A percentile compares a stretch with the other conserved stretches of the same genome.
These are phyloP conservation scores for Rhynchophorus ferrugineus DNA, from an alignment of 1,140 invertebrate genomes.

Conservation along the genomic window DNA sequence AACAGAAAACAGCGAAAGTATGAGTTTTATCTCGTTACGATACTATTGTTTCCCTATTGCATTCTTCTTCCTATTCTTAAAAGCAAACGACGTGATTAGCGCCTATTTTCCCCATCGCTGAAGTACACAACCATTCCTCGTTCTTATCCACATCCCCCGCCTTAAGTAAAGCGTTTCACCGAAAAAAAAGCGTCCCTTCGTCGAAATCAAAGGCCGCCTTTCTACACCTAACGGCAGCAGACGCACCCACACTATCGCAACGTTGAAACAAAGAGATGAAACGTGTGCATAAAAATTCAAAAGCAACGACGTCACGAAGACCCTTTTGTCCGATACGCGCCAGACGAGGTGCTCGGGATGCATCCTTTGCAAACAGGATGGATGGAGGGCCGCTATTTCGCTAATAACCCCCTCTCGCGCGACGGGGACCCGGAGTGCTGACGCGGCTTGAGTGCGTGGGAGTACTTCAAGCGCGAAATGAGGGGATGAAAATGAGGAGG, in stretches of 20 bases:
- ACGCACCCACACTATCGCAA: not conserved
- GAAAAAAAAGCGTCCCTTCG: no score
- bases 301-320: not conserved
- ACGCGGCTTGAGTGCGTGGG: not conserved
- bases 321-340: not conserved
- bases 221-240: not conserved
- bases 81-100: not conserved
- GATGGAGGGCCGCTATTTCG: not conserved
- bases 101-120: not conserved
- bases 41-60: no score
- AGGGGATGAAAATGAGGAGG: not conserved
- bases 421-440: no score
- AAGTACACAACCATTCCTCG: not conserved
- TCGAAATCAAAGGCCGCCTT: not conserved
- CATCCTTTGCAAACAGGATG: not conserved
- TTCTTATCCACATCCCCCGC: not conserved
- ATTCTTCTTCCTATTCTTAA: not conserved
- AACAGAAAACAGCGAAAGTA: no score
- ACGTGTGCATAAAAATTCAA: not conserved
- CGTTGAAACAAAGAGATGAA: not conserved
- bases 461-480: not conserved
- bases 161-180: no score
- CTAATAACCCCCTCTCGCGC: not conserved
- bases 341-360: not conserved
- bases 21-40: no score